Base-by-base conservation (phyloP, 2,113 vertebrate genomes). In the Pygoscelis antarcticus region DNA sequence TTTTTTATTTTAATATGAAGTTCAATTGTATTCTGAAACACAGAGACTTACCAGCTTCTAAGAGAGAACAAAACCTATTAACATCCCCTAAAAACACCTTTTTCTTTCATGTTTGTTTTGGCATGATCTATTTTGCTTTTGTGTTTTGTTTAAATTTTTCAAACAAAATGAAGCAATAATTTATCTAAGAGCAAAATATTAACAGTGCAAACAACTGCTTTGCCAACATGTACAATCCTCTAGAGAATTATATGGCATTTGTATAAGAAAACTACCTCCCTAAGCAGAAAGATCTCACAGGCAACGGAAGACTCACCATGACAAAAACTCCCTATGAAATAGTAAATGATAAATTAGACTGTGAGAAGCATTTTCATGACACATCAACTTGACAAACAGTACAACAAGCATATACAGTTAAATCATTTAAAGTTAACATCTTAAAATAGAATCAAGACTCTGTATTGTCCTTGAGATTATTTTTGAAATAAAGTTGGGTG, bases 151-250 rank as follows among this genome's bases (percentile, higher is more conserved):
- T 78, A 46, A 44, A 71, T 68, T 89, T 93, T 58, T 13, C 9
- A 64, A 83, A 71, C 7, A 81, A 84, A 70, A 66, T 29, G 17
- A 70, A 94, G 4, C 9, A 66, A 52, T 90, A 82, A 85, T 87
- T 79, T 75, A 78, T 11, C 55, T 68, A 84, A 54, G 9, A 92
- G 38, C 6, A 90, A 94, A 94, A 95, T 72, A 85, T 90, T 95
- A 90, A 75, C 47, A 64, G 22, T 44, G 20, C 22, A 85, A 97
- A 64, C 30, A 82, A 71, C 12, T 68, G 8, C 34, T 11, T 89
- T 93, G 22, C 11, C 61, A 85, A 66, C 10, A 19, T 64, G 22
- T 38, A 13, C 7, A 84, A 71, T 76, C 22, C n/a, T 68, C 42
- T 62, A 71, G 69, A 78, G 38, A 79, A 84, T 68, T 87, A 40